Conservation (phyloP, 1,140 invertebrate genomes). For the Pemphigus obesinymphae region DNA sequence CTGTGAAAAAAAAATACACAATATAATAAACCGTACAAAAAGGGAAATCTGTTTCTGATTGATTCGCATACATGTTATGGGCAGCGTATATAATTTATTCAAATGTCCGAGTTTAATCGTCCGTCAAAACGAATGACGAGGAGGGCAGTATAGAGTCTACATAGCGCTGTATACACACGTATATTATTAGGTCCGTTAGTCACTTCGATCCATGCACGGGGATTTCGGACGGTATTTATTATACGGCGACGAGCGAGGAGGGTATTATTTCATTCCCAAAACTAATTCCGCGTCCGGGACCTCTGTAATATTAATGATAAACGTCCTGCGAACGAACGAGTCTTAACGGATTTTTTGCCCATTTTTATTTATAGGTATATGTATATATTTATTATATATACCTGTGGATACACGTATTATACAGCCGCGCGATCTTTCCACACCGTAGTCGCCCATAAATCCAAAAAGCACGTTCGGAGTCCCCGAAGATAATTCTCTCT, state of each 20-base stretch:
- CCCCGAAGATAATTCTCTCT: constrained; percentile 17
- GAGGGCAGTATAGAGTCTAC: background rate
- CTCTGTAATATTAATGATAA: constrained; percentile 18
- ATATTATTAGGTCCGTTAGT: constrained; percentile 28
- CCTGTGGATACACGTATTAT: too few species aligned
- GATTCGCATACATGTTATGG: background rate
- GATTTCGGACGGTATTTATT: constrained; percentile 16
- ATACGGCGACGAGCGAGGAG: background rate
- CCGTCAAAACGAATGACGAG: constrained; percentile 9
- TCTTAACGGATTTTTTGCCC: constrained; percentile 19
- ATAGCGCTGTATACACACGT: background rate
- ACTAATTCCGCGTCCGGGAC: background rate
- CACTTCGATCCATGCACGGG: background rate
- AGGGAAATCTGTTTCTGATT: constrained; percentile 9
- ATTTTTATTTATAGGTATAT: background rate
- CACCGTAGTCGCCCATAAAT: background rate
- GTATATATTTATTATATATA: background rate
- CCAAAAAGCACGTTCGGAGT: background rate
- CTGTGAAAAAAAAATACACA: background rate
- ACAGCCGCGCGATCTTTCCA: background rate
- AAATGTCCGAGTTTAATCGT: constrained; percentile 29
- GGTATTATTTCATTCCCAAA: background rate
- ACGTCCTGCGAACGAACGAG: background rate
- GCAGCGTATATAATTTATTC: background rate
- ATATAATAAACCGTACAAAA: background rate